Base-by-base conservation (phyloP, 1,140 invertebrate genomes). In the Zaprionus davidi region DNA sequence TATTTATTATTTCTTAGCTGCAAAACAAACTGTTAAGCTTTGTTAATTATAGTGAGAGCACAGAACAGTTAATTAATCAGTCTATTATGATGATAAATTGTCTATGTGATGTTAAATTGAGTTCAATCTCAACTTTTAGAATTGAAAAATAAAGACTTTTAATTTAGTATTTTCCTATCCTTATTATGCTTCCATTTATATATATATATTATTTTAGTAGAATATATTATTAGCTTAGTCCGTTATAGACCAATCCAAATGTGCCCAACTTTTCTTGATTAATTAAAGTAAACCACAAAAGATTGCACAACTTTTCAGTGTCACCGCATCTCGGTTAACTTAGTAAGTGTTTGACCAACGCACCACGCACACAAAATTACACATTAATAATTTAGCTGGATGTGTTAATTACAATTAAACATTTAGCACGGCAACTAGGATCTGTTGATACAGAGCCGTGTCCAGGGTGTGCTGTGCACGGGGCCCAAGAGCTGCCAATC, bases 351-450 rank as follows among this genome's bases (percentile, higher is more conserved):
- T 13, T 36, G 49, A 28, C 49, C 34, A 44, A 64, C 6, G 36
- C 17, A 49, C 46, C 57, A 65, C 38, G n/a, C 34, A 46, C 41
- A 41, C 58, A 56, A 24, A 44, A 4, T 56, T 28, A 22, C 53
- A 64, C 41, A 67, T 49, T 51, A 68, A 51, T 64, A 57, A 67
- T 60, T 17, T 49, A 60, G 38, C 55, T 46, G 41, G 67, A 67
- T 26, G 71, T 66, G 51, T 79, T 87, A 83, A 86, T 86, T 88
- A 79, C 70, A 88, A 81, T 76, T 64, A 71, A 82, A 69, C 76
- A 77, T 79, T 87, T 79, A 69, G 44, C 60, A 74, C 28, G 65
- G 20, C 28, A 57, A 17, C 64, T 75, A 53, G 71, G 24, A 82
- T 74, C 2, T n/a, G 9, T 34, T 34, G 9, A 11, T 34, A 34